Conservation (phyloP, 1,140 invertebrate genomes). For the Centruroides vittatus region DNA sequence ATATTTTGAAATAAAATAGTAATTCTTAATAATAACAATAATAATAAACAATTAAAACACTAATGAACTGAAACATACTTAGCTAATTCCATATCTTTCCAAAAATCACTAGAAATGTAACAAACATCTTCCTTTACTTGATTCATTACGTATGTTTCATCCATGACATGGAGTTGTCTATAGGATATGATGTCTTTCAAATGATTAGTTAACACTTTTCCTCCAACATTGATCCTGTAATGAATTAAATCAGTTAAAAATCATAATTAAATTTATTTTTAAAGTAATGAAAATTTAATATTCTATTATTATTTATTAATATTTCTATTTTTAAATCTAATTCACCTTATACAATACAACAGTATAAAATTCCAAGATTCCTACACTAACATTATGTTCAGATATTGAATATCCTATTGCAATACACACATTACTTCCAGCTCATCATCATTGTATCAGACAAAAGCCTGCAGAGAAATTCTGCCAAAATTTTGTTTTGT, state of each 20-base stretch:
- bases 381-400: no score
- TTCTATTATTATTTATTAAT: slow-evolving; percentile 18
- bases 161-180: slow-evolving; percentile 90
- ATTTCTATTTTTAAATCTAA: no score
- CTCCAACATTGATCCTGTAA: slow-evolving; percentile 81
- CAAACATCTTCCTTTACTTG: slow-evolving; percentile 97
- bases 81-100: slow-evolving; percentile 63
- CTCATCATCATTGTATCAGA: no score
- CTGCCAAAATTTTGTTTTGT: no score
- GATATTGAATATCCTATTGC: no score
- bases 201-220: slow-evolving; percentile 95
- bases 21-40: no score
- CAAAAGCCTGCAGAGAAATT: no score
- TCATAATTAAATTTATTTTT: slow-evolving; percentile 28
- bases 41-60: no score
- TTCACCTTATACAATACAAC: no score
- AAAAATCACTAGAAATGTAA: slow-evolving; percentile 79
- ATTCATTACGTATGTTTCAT: slow-evolving; percentile 98
- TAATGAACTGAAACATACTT: slow-evolving; percentile 28
- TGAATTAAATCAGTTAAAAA: slow-evolving; percentile 28
- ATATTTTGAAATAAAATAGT: no score
- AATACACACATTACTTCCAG: no score
- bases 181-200: slow-evolving; percentile 96
- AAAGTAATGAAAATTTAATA: slow-evolving; percentile 11
- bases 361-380: not conserved